A percentile compares a stretch with the other conserved stretches of the same genome.
These are phyloP conservation scores for Drosophila sulfurigaster DNA, from an alignment of 1,140 invertebrate species.

Conservation along the genomic window DNA sequence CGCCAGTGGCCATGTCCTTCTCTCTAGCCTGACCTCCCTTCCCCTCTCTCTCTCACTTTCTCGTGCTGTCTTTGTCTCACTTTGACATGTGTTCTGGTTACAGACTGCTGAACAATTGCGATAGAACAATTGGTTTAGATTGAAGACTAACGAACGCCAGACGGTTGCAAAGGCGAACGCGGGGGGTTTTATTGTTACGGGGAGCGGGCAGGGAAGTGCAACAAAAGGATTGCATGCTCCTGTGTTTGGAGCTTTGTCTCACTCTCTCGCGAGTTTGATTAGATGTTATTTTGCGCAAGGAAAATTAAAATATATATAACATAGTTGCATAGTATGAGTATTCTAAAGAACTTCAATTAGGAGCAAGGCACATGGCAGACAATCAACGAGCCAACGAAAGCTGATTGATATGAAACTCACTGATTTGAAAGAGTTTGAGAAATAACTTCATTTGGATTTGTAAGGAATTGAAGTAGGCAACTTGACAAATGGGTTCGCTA, in stretches of 20 bases:
- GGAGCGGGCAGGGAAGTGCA: constrained; percentile 1
- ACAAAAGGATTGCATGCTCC: constrained; percentile 23
- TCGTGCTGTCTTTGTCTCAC: neutral
- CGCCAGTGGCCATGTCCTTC: constrained; percentile 54
- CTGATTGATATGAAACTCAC: constrained; percentile 7
- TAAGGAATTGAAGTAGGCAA: neutral
- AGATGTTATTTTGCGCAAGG: constrained; percentile 18
- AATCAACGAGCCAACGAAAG: neutral
- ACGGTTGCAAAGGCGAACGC: neutral
- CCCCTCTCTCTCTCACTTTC: neutral
- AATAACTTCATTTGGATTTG: neutral
- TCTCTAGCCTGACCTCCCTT: neutral
- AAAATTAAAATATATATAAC: constrained; percentile 23
- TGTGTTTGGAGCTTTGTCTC: constrained; percentile 5
- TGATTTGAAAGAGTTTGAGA: neutral
- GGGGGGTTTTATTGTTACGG: no score
- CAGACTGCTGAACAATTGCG: constrained; percentile 38
- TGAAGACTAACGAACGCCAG: constrained; percentile 41
- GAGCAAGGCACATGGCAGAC: neutral
- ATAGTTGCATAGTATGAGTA: neutral
- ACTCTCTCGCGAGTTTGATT: constrained; percentile 13
- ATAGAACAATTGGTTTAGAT: constrained; percentile 56
- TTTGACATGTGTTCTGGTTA: constrained; percentile 38
- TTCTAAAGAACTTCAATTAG: constrained; percentile 18
- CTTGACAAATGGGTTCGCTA: neutral